These are phyloP conservation scores for Cotesia congregata DNA, from an alignment of 2,888 invertebrate species.

Conservation along the genomic window DNA sequence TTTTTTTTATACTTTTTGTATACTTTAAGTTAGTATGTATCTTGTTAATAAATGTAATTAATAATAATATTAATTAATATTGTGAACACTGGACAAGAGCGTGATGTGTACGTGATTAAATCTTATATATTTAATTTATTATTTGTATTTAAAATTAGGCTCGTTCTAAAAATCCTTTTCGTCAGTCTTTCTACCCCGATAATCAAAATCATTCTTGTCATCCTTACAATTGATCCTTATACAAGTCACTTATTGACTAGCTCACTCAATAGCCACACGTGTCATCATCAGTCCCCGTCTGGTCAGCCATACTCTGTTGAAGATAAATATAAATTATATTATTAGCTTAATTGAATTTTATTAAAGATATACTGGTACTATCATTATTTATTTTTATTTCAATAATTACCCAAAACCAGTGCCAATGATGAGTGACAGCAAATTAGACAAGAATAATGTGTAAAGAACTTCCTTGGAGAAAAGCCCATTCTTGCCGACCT, in stretches of 20 bases:
- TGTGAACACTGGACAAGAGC: neutral
- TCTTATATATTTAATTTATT: neutral
- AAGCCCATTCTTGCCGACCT: slow-evolving; percentile 83
- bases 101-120: slow-evolving; percentile 9
- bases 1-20: too few relatives aligned
- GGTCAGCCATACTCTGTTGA: slow-evolving; percentile 79
- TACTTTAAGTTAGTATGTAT: neutral
- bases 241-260: slow-evolving; percentile 33
- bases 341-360: neutral
- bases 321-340: slow-evolving; percentile 61
- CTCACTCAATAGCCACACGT: slow-evolving; percentile 65
- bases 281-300: slow-evolving; percentile 66
- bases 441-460: slow-evolving; percentile 90
- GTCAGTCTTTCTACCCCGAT: slow-evolving; percentile 41
- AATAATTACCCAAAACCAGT: slow-evolving; percentile 86
- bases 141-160: slow-evolving; percentile 27
- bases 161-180: slow-evolving; percentile 31
- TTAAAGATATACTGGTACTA: neutral
- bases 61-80: neutral
- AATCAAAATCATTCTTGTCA: slow-evolving; percentile 18
- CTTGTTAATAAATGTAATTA: neutral
- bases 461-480: slow-evolving; percentile 92
- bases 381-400: neutral
- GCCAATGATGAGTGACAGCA: slow-evolving; percentile 90
- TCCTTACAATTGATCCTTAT: slow-evolving; percentile 38